These are phyloP conservation scores for Alca torda DNA, from an alignment of 2,797 vertebrate genomes.

Conservation along the genomic window DNA sequence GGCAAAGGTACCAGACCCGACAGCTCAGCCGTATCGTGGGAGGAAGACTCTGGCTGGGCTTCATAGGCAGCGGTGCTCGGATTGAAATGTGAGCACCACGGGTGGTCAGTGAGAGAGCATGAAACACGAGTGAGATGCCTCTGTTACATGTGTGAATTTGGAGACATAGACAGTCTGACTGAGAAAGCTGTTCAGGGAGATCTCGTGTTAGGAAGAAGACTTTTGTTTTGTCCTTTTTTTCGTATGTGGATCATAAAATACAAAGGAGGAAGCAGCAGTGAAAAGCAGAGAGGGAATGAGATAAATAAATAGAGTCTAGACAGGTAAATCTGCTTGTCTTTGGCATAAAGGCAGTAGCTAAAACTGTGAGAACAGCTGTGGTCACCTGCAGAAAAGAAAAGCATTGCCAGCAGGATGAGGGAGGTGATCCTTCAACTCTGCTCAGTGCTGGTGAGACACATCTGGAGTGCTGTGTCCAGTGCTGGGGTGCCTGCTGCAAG, in stretches of 20 bases:
- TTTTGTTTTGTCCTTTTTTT: not conserved
- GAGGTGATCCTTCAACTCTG: not conserved
- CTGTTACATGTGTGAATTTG: rapidly evolving
- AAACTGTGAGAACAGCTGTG: not conserved
- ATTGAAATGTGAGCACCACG: not conserved
- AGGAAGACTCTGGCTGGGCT: not conserved
- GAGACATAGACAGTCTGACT: not conserved
- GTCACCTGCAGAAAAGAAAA: not conserved
- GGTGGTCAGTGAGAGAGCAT: not conserved
- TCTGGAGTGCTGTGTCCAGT: not conserved
- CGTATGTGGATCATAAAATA: not conserved
- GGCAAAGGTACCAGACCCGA: not conserved
- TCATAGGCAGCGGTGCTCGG: not conserved
- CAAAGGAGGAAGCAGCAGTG: not conserved
- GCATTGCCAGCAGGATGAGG: not conserved
- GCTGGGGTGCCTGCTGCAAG: not conserved
- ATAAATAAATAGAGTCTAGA: not conserved
- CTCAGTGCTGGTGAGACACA: not conserved
- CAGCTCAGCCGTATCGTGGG: rapidly evolving
- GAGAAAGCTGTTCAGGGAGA: not conserved
- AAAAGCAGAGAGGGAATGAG: not conserved
- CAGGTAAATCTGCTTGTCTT: not conserved
- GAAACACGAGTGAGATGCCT: not conserved
- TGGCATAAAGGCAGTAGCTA: not conserved
- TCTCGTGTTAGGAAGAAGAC: not conserved